A percentile compares a stretch with the other conserved stretches of the same genome.
Conservation (phyloP, 92 coral and sea anemone genomes). For the Palythoa heliodiscus region DNA sequence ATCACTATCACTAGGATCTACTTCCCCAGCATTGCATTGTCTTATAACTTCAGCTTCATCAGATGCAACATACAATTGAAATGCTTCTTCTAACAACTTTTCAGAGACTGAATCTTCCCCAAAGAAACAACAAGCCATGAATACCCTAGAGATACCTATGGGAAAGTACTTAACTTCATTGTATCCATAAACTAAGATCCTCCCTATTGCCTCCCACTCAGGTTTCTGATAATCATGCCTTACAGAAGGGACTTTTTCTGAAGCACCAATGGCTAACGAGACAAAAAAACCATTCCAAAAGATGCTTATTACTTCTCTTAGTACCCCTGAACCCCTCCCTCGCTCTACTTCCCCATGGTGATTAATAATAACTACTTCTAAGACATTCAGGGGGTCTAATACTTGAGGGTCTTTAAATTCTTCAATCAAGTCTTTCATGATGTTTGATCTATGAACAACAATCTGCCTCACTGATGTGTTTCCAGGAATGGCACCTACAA, state of each 20-base stretch:
- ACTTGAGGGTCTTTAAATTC: no score
- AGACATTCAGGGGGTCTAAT: no score
- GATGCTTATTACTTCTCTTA: neutral
- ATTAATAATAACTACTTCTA: neutral
- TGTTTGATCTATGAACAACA: no score
- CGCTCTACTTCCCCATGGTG: neutral
- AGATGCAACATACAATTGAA: conserved; percentile 38
- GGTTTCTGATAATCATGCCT: conserved; percentile 46
- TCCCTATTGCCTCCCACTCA: conserved; percentile 49
- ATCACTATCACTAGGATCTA: conserved; percentile 53
- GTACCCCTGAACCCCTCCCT: neutral
- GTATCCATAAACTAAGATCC: conserved; percentile 48
- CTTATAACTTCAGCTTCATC: conserved; percentile 51
- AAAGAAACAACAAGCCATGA: conserved; percentile 43
- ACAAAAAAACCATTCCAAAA: neutral
- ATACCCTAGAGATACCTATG: conserved; percentile 40
- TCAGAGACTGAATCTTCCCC: conserved; percentile 36
- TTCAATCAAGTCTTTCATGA: no score
- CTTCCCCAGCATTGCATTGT: conserved; percentile 38
- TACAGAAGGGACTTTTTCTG: conserved; percentile 41
- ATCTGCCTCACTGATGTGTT: no score
- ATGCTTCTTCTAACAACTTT: conserved; percentile 43
- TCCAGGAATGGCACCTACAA: no score
- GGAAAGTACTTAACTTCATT: conserved; percentile 32
- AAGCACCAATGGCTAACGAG: conserved; percentile 42